phyloP scores from a whole-genome alignment of 2,888 invertebrate genomes.

The Myopa tessellatipennis region DNA sequence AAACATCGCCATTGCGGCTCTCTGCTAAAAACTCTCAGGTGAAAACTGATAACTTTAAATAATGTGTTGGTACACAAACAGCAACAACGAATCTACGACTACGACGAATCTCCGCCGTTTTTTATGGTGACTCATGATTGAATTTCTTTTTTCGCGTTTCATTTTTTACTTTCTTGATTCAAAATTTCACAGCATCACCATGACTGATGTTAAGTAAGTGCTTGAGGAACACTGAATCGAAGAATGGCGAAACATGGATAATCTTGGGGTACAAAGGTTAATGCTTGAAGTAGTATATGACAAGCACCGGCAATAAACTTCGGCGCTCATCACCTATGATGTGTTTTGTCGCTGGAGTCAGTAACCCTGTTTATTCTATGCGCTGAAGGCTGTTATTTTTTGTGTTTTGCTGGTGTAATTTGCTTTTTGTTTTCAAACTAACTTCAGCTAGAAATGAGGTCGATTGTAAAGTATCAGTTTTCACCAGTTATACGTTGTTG shows the following conservation, averaged over 20 bases:
- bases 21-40: not conserved
- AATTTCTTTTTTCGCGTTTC: not conserved
- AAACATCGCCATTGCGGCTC: no score
- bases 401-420: not conserved
- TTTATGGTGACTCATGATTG: not conserved
- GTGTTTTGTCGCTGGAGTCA: not conserved
- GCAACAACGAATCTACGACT: not conserved
- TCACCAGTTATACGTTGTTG: constrained; percentile 14
- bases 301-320: not conserved
- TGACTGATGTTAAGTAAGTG: not conserved
- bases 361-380: not conserved
- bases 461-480: constrained; percentile 20
- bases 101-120: constrained; percentile 1
- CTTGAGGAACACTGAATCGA: not conserved
- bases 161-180: not conserved
- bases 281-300: no score
- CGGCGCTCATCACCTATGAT: not conserved
- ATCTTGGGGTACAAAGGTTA: not conserved
- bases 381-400: not conserved
- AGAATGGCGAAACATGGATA: not conserved
- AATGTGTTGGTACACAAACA: constrained; percentile 6
- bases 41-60: not conserved
- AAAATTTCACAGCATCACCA: no score
- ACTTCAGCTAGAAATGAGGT: constrained; percentile 22
- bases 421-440: not conserved